Conservation (phyloP, 2,888 invertebrate species). For the Eristalis pertinax region DNA sequence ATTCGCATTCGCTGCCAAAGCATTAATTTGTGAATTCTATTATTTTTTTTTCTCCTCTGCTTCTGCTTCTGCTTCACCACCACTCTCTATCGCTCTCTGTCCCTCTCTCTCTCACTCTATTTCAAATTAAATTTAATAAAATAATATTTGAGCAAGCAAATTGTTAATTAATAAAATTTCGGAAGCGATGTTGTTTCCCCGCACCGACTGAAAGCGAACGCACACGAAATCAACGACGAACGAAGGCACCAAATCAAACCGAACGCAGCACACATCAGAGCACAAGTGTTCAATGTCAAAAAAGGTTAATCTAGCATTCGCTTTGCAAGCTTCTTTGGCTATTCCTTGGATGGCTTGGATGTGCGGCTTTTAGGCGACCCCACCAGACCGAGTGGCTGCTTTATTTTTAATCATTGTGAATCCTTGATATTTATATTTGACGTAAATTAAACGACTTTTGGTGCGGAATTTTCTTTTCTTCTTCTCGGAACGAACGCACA, state of each 20-base stretch:
- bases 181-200: not conserved
- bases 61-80: too few relatives aligned
- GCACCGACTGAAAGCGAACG: slow-evolving; percentile 16
- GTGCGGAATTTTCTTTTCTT: not conserved
- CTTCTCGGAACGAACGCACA: too few relatives aligned
- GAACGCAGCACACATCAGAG: slow-evolving; percentile 25
- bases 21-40: not conserved
- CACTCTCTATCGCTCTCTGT: not conserved
- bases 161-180: not conserved
- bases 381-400: not conserved
- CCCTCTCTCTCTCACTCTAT: not conserved
- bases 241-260: slow-evolving; percentile 16
- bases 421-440: not conserved
- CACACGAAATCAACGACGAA: not conserved
- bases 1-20: slow-evolving; percentile 26
- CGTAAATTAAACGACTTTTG: too few relatives aligned
- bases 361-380: slow-evolving; percentile 24
- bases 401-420: not conserved
- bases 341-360: slow-evolving; percentile 13
- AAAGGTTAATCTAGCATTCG: slow-evolving; percentile 79
- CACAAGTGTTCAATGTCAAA: slow-evolving; percentile 80
- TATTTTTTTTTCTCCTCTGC: not conserved
- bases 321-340: slow-evolving; percentile 48
- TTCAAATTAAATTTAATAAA: slow-evolving; percentile 24
- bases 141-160: not conserved